Evolutionary conservation across 2,113 vertebrate genomes (phyloP), one percentile per base, ranked within the genome.

Genomic region (Petrocephalus microphthalmus): DNA sequence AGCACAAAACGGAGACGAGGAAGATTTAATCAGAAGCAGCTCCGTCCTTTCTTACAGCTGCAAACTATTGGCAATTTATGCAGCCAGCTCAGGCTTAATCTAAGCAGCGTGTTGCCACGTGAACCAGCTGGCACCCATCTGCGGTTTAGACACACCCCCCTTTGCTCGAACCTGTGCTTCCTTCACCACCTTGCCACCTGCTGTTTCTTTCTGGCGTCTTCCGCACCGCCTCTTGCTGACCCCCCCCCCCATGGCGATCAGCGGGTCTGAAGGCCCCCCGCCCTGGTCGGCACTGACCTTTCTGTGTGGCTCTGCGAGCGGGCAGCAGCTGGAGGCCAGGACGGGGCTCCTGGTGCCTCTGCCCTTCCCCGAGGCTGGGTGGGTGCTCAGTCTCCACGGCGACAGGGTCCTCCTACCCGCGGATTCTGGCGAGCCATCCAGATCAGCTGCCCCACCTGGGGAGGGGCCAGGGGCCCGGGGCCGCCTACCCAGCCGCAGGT

Each of bases 221-320:
- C 29, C 0, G 71, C 71, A 49, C 52, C 17, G 11, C 5, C 84
- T 54, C 4, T 33, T 56, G 11, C 0, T 37, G 33, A 74, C 29
- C 13, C 67, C 67, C 3, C 1, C 42, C 20, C 10, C 19, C 51
- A 54, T 19, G 22, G 51, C 22, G 37, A 57, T 19, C 54, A 8
- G 6, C 33, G 52, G 56, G 37, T 10, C 20, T 3, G 2, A 15
- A 13, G n/a, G 2, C 5, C 71, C n/a, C 29, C 25, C 45, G 25
- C 15, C n/a, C 47, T 51, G 33, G 20, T 3, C 25, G 29, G 3
- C 81, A 89, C 94, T 88, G 92, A 96, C 96, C 95, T 94, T 95
- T 89, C 89, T 94, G 88, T 86, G 87, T 0, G n/a, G 90, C 22
- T 25, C 89, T 5, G 74, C 87, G 47, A 89, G 87, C 1, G 92